These are phyloP conservation scores for Sinhomidia bicolor DNA, from an alignment of 2,888 invertebrate species.

Conservation along the genomic window DNA sequence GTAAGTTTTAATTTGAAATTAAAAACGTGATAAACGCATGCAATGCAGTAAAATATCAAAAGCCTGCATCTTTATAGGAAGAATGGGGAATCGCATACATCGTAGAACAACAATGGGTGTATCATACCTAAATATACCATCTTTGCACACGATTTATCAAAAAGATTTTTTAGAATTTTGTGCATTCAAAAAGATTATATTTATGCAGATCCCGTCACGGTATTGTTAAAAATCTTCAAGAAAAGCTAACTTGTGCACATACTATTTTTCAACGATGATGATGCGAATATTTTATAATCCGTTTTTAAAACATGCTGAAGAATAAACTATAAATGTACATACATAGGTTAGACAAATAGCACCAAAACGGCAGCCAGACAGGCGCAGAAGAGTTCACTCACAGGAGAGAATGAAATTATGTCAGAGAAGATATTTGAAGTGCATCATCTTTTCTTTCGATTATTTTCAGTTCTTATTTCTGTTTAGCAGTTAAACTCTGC, in stretches of 20 bases:
- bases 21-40: neutral
- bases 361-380: neutral
- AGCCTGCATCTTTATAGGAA: constrained; percentile 25
- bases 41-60: constrained; percentile 11
- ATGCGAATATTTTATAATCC: constrained; percentile 6
- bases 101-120: constrained; percentile 17
- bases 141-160: neutral
- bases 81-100: too few species aligned
- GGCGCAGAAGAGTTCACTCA: constrained; percentile 33
- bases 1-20: constrained; percentile 35
- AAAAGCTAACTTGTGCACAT: neutral
- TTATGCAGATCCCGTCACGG: constrained; percentile 30
- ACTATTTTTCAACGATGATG: constrained; percentile 29
- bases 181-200: constrained; percentile 12
- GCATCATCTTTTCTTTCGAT: neutral
- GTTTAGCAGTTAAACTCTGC: neutral
- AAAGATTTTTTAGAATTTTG: neutral
- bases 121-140: constrained; percentile 1
- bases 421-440: constrained; percentile 28
- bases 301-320: constrained; percentile 3
- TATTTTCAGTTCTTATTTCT: neutral
- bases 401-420: constrained; percentile 46
- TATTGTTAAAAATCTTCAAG: constrained; percentile 16
- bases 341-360: too few species aligned
- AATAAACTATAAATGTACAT: too few species aligned